Evolutionary conservation across 1,140 invertebrate genomes (phyloP).

Genomic region (Condylostylus longicornis): DNA sequence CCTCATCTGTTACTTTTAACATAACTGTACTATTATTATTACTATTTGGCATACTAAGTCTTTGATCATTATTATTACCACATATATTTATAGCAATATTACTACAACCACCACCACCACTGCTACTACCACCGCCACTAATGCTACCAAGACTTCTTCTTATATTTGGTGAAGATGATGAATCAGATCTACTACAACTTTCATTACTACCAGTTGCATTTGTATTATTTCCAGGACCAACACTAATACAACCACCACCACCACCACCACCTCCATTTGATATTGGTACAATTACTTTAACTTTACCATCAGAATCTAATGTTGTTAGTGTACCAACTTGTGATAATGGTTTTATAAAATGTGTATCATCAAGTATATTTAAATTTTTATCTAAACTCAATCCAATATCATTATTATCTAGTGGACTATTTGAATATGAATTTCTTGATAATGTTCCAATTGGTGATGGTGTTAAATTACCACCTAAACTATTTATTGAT

Average conservation of each 20-base stretch:
- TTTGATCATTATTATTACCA: constrained; percentile 15
- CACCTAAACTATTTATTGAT: constrained; percentile 8
- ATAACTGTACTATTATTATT: too few relatives aligned
- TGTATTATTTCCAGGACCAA: constrained; percentile 17
- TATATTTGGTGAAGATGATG: constrained; percentile 21
- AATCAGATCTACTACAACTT: constrained; percentile 25
- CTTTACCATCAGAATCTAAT: constrained; percentile 37
- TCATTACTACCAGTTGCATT: too few relatives aligned
- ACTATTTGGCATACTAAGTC: constrained; percentile 12
- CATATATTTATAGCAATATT: constrained; percentile 13
- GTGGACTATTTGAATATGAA: constrained; percentile 20
- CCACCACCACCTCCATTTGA: constrained; percentile 25
- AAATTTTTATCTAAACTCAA: constrained; percentile 29
- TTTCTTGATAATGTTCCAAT: constrained; percentile 25
- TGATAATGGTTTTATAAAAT: constrained; percentile 50
- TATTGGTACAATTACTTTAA: constrained; percentile 40
- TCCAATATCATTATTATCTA: constrained; percentile 18
- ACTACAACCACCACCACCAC: neutral
- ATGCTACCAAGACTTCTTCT: constrained; percentile 10
- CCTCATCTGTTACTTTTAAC: constrained; percentile 28
- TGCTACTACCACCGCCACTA: constrained; percentile 1
- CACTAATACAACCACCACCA: constrained; percentile 10
- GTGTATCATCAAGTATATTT: constrained; percentile 24
- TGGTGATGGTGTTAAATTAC: constrained; percentile 21
- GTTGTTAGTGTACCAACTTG: constrained; percentile 45